phyloP scores from a whole-genome alignment of 2,113 vertebrate species.

The Urocitellus parryii region DNA sequence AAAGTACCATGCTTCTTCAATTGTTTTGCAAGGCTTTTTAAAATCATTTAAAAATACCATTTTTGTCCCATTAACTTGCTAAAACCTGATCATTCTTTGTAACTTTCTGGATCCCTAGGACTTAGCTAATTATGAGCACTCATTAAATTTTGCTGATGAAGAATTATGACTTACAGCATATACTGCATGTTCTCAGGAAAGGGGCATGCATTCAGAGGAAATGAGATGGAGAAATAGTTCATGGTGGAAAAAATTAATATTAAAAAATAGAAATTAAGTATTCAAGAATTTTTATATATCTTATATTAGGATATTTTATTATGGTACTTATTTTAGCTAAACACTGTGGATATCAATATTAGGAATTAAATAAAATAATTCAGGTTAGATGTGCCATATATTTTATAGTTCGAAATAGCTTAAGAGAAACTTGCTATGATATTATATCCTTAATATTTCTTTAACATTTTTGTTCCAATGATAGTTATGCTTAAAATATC shows the following conservation, averaged over 20 bases:
- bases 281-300: background rate
- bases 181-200: background rate
- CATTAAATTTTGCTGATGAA: conserved; percentile 25
- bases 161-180: background rate
- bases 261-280: background rate
- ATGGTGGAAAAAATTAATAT: background rate
- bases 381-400: background rate
- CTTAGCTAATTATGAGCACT: background rate
- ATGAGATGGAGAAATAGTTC: background rate
- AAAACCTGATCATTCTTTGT: background rate
- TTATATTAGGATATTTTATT: background rate
- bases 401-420: background rate
- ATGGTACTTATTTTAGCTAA: background rate
- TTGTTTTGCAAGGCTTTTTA: background rate
- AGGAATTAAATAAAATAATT: background rate
- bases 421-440: background rate
- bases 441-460: conserved; percentile 37
- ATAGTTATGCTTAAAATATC: conserved; percentile 67
- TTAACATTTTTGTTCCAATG: conserved; percentile 44
- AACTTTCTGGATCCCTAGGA: background rate
- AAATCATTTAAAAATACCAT: background rate
- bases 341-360: background rate
- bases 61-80: background rate
- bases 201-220: background rate
- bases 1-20: background rate